Conservation (phyloP, 2,113 vertebrate genomes). For the Bombycilla garrulus region DNA sequence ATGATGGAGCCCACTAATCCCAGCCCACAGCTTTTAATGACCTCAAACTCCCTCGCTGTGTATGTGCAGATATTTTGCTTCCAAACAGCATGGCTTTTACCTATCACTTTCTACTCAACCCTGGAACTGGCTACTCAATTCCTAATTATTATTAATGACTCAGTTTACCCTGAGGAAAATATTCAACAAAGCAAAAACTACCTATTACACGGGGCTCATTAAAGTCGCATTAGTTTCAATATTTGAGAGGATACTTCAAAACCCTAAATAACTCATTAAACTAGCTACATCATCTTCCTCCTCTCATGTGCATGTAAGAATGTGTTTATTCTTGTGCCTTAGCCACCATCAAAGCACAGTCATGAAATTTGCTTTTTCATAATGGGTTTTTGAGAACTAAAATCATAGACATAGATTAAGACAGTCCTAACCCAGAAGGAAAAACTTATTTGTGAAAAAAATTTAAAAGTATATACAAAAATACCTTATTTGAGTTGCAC, state of each 20-base stretch:
- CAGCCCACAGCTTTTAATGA: neutral
- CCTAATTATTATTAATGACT: conserved; percentile 50
- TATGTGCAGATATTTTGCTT: neutral
- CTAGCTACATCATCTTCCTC: neutral
- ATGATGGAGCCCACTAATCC: neutral
- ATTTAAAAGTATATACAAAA: neutral
- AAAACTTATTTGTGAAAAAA: neutral
- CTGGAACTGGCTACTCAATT: conserved; percentile 29
- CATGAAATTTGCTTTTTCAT: neutral
- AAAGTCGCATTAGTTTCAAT: neutral
- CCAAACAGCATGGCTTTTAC: neutral
- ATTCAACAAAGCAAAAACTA: neutral
- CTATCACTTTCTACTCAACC: neutral
- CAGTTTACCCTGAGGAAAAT: neutral
- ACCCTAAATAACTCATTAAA: conserved; percentile 10
- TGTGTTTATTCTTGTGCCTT: neutral
- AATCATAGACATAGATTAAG: neutral
- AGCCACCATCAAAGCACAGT: neutral
- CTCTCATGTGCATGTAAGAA: neutral
- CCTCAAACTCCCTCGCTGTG: neutral
- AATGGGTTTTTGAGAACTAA: neutral
- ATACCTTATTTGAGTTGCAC: neutral
- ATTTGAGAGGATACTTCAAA: conserved; percentile 22
- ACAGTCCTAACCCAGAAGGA: neutral
- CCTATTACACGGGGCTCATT: neutral